Conservation (phyloP, 2,888 invertebrate genomes). For the Tromatobia lineatoria region DNA sequence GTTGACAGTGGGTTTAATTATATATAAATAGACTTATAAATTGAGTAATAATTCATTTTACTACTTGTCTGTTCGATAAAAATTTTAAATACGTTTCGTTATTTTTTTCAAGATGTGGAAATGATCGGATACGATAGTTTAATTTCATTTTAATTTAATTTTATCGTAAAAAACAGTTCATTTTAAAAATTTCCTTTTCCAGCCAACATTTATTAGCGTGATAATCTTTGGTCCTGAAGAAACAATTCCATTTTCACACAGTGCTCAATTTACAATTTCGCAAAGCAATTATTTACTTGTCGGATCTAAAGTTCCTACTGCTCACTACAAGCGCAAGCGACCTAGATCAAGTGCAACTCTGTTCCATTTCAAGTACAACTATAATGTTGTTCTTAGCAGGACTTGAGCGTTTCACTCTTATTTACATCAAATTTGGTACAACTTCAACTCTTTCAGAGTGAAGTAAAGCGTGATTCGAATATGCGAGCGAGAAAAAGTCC, state of each 20-base stretch:
- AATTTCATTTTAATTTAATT: too few species aligned
- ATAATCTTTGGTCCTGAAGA: neutral
- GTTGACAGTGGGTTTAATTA: too few species aligned
- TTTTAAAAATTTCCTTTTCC: neutral
- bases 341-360: too few species aligned
- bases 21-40: too few species aligned
- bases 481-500: slow-evolving; percentile 11
- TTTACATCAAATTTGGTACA: slow-evolving; percentile 18
- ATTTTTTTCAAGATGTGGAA: too few species aligned
- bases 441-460: neutral
- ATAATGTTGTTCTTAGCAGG: slow-evolving; percentile 13
- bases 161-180: too few species aligned
- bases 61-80: too few species aligned
- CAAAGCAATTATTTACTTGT: neutral
- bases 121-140: too few species aligned
- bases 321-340: slow-evolving; percentile 8
- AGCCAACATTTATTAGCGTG: neutral
- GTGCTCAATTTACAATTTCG: neutral
- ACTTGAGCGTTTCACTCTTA: slow-evolving; percentile 26
- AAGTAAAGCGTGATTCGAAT: slow-evolving; percentile 1
- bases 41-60: too few species aligned
- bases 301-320: neutral
- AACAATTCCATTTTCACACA: neutral
- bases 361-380: slow-evolving; percentile 51
- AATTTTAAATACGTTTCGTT: too few species aligned